Base-by-base conservation (phyloP, 2,797 vertebrate genomes). In the Pterois miles region DNA sequence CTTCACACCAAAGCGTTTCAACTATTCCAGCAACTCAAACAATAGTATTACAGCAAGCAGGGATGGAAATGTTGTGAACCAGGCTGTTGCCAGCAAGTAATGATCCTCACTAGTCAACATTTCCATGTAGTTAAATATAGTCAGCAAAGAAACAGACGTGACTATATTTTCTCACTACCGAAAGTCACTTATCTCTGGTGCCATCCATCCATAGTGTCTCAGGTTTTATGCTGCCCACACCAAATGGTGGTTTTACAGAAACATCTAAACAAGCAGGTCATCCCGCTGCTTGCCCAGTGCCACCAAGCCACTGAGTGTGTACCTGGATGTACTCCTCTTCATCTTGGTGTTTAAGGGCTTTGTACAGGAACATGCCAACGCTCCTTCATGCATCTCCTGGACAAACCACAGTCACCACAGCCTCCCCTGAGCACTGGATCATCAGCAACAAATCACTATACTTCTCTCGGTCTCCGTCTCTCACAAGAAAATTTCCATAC, bases 301-400 rank as follows among this genome's bases (percentile, higher is more conserved):
- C 75, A 75, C 29, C 1, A 52, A 76, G 52, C 74, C 64, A 16
- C 63, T 3, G 60, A 77, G 65, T 29, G 34, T 70, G 67, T 95
- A 95, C 95, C 95, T 96, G 86, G 79, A 84, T 11, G 78, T 92
- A 83, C 57, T 94, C 94, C 76, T 94, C 95, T 81, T 96, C 95
- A 90, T 95, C 94, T 90, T 93, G 86, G 89, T 94, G 93, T 91
- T 92, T 94, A 93, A 96, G 94, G 79, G 94, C 92, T 90, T 94
- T 93, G 90, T 96, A 96, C 79, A 95, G 93, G 86, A 96, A 96
- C 95, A 96, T 96, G 79, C 67, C 91, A 89, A 63, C 69, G 74
- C 76, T 89, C 86, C 90, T 91, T 91, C 88, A 90, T 67, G 89
- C 93, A 94, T 94, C 89, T 92, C 94, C 90, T 73, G 86, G 81